Evolutionary conservation across 2,888 invertebrate species (phyloP), one percentile per base, ranked within the genome.

Genomic region (Platycheirus rosarum): DNA sequence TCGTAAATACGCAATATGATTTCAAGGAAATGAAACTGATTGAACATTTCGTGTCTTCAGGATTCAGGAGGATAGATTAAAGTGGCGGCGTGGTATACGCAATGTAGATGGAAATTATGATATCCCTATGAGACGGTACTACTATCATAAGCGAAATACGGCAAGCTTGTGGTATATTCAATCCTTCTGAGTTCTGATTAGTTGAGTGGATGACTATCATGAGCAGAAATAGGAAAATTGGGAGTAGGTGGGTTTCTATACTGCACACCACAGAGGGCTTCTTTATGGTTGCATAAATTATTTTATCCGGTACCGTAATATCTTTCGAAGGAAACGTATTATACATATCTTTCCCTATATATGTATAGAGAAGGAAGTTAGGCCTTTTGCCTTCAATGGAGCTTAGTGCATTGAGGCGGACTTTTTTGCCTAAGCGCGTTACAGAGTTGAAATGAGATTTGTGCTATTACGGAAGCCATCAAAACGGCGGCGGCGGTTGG

Each of bases 201-300:
- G 60, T 16, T 60, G 60, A 60, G 44, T 44, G 60, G 44, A 60
- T 60, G 29, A 8, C 29, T 48, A 5, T 9, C n/a, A 8, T 16
- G 42, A 6, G 16, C 18, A 35, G 18, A 55, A 23, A 42, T 60
- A 26, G 49, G 49, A 62, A 32, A 13, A 40, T 44, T 51, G 23
- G 46, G 55, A 55, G 48, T 8, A 7, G 29, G 11, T 51, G 9
- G 3, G 8, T 11, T 32, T 8, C 5, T 4, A 11, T n/a, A 18
- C 16, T 42, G 23, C 18, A 14, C 26, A 68, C 78, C 73, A 32
- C 74, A 74, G 78, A 78, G 73, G 53, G 62, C 46, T 73, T 73
- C 73, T 74, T 62, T 74, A 78, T 78, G 73, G 66, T 29, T 74
- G 78, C 74, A 78, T 78, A 78, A 68, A 78, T 78, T 73, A 78